These are phyloP conservation scores for Arizona elegans DNA, from an alignment of 2,113 vertebrate genomes.

Conservation along the genomic window DNA sequence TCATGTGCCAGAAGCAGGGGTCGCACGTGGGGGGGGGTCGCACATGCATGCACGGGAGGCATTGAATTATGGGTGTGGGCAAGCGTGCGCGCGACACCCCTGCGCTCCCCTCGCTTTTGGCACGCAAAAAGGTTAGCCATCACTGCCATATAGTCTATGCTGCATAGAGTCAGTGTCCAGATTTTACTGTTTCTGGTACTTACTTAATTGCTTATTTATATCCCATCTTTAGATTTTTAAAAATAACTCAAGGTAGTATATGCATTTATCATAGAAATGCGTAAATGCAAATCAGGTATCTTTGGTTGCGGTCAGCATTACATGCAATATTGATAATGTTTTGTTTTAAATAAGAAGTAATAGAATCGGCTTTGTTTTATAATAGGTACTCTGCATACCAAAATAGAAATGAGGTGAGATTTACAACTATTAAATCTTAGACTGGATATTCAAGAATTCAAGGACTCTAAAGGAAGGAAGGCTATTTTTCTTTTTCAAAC, in stretches of 20 bases:
- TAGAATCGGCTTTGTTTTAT: not conserved
- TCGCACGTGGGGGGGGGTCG: too few relatives aligned
- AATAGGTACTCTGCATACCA: not conserved
- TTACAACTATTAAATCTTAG: not conserved
- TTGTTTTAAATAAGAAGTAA: not conserved
- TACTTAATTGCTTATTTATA: not conserved
- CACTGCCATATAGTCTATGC: not conserved
- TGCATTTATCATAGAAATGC: not conserved
- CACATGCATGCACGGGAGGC: too few relatives aligned
- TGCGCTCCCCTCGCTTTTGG: too few relatives aligned
- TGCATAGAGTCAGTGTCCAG: not conserved
- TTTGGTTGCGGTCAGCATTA: not conserved
- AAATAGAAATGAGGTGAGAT: not conserved
- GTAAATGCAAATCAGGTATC: too few relatives aligned
- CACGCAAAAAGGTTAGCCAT: too few relatives aligned
- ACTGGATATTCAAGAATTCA: not conserved
- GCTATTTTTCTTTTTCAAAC: not conserved
- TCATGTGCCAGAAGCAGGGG: too few relatives aligned
- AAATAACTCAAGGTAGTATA: not conserved
- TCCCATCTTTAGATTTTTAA: not conserved
- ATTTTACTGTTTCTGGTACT: not conserved
- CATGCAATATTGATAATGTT: not conserved
- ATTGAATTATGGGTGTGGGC: too few relatives aligned
- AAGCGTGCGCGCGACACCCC: too few relatives aligned
- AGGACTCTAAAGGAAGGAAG: not conserved